Conservation (phyloP, 2,113 vertebrate genomes). For the Sturnus vulgaris region DNA sequence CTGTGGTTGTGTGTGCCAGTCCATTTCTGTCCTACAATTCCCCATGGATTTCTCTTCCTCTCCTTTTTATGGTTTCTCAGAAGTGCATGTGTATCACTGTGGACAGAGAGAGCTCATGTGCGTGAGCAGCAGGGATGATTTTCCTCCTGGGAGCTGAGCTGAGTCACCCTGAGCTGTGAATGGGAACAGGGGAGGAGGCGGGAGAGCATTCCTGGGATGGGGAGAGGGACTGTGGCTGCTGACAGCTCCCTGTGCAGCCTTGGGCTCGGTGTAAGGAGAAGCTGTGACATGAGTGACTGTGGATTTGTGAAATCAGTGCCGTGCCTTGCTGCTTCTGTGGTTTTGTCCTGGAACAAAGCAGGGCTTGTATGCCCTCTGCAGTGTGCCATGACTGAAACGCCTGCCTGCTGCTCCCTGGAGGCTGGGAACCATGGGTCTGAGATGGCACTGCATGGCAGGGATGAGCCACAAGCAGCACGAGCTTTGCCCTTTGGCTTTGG, state of each 20-base stretch:
- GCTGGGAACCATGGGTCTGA: background rate
- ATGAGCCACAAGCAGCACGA: background rate
- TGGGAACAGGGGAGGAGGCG: background rate
- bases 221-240: background rate
- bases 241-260: background rate
- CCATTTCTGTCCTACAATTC: background rate
- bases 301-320: background rate
- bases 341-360: slow-evolving; percentile 33
- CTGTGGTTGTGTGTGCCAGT: background rate
- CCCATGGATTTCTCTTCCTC: background rate
- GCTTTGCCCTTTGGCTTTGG: background rate
- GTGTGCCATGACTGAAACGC: background rate
- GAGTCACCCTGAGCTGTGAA: background rate
- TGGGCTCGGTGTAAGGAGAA: accelerated
- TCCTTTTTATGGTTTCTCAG: background rate
- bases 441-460: background rate
- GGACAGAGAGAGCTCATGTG: background rate
- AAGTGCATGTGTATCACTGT: background rate
- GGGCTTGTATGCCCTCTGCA: background rate
- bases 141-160: background rate
- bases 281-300: background rate
- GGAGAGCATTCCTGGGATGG: background rate
- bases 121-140: background rate
- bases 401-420: background rate
- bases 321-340: background rate